A percentile compares a stretch with the other conserved stretches of the same genome.
These are phyloP conservation scores for Choloepus hoffmanni DNA, from an alignment of 2,113 vertebrate genomes.

Conservation along the genomic window DNA sequence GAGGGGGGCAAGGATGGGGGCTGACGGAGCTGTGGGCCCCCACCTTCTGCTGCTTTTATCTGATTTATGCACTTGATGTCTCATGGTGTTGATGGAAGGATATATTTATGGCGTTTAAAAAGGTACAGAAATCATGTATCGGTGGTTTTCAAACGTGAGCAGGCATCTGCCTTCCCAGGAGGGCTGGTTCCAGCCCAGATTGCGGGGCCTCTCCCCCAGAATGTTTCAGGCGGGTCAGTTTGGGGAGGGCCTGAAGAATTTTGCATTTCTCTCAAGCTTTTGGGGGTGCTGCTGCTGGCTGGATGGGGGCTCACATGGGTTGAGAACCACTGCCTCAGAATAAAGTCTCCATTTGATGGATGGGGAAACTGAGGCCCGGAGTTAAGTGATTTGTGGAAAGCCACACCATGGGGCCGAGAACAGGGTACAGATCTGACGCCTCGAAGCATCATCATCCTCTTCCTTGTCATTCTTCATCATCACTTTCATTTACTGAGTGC, in stretches of 20 bases:
- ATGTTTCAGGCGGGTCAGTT: background rate
- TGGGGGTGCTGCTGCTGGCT: rapidly evolving
- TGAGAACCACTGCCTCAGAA: background rate
- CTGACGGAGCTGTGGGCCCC: background rate
- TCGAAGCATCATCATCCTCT: rapidly evolving
- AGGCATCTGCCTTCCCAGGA: background rate
- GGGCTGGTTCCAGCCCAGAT: background rate
- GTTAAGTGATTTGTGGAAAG: background rate
- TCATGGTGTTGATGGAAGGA: background rate
- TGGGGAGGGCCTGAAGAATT: background rate
- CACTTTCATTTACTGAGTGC: background rate
- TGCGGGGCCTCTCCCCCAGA: background rate
- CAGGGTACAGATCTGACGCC: too few relatives aligned
- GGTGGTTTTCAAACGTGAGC: background rate
- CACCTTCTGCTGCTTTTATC: background rate
- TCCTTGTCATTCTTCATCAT: background rate
- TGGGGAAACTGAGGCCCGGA: background rate
- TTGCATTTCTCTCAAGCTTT: background rate
- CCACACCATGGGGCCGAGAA: background rate
- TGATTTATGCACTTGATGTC: background rate
- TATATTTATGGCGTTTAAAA: background rate
- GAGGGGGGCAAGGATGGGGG: too few relatives aligned
- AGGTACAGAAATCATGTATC: background rate
- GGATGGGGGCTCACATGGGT: rapidly evolving
- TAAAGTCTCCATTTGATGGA: background rate